Evolutionary conservation across 2,113 vertebrate species (phyloP).

Genomic region (Myotis brandtii): DNA sequence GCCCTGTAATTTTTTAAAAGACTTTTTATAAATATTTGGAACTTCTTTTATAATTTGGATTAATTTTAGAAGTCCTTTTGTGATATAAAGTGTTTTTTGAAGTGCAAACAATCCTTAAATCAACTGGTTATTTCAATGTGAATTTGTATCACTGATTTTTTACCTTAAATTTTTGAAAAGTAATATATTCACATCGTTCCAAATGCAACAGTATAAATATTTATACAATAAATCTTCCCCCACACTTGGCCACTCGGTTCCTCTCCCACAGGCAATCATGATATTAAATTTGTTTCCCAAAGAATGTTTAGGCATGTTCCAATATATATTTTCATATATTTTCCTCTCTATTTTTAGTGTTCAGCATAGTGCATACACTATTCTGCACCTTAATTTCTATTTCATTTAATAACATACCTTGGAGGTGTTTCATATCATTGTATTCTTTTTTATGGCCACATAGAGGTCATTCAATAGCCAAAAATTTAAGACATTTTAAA

Average conservation of each 20-base stretch:
- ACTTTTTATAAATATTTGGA: neutral
- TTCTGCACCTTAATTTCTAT: neutral
- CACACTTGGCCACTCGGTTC: neutral
- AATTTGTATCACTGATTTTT: neutral
- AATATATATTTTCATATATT: neutral
- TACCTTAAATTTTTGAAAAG: constrained; percentile 27
- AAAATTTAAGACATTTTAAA: neutral
- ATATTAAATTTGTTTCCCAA: neutral
- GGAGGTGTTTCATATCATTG: neutral
- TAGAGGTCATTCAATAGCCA: neutral
- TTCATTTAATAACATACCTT: constrained; percentile 49
- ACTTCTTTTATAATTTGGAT: constrained; percentile 26
- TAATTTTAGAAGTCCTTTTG: constrained; percentile 6
- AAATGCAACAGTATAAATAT: neutral
- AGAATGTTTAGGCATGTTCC: neutral
- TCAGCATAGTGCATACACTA: neutral
- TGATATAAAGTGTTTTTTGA: neutral
- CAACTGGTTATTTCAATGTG: constrained; percentile 22
- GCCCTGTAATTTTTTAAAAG: neutral
- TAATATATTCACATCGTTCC: neutral
- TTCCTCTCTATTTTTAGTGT: neutral
- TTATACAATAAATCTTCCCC: neutral
- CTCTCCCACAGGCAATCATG: neutral
- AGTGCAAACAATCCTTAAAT: neutral
- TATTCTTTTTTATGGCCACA: neutral